Evolutionary conservation across 1,140 invertebrate genomes (phyloP).

Genomic region (Nylanderia fulva): DNA sequence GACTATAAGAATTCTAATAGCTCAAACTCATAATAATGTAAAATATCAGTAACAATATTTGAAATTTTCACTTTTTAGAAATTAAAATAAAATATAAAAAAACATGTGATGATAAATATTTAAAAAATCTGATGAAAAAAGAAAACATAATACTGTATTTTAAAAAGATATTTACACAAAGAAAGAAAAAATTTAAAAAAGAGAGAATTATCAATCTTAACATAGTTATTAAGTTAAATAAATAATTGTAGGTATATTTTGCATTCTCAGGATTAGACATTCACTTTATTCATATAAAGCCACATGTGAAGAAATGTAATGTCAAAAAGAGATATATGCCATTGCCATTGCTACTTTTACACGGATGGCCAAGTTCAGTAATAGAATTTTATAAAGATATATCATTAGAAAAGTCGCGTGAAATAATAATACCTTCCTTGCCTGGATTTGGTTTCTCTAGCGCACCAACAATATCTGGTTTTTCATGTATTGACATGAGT

Average conservation of each 20-base stretch:
- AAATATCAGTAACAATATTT: too few relatives aligned
- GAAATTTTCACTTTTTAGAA: too few relatives aligned
- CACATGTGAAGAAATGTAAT: slow-evolving; percentile 73
- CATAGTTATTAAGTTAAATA: neutral
- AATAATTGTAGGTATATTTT: neutral
- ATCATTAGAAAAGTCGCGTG: slow-evolving; percentile 87
- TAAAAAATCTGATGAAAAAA: too few relatives aligned
- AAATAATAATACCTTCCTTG: slow-evolving; percentile 91
- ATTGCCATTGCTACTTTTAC: slow-evolving; percentile 88
- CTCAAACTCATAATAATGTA: too few relatives aligned
- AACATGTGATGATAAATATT: too few relatives aligned
- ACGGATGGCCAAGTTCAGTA: slow-evolving; percentile 96
- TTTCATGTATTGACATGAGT: slow-evolving; percentile 84
- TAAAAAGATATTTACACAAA: neutral
- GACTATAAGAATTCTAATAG: too few relatives aligned
- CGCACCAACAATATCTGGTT: slow-evolving; percentile 69
- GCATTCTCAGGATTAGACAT: slow-evolving; percentile 88
- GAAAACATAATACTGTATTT: too few relatives aligned
- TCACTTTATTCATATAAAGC: slow-evolving; percentile 89
- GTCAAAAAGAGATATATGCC: slow-evolving; percentile 87
- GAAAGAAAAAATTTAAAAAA: neutral
- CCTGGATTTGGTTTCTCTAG: slow-evolving; percentile 93
- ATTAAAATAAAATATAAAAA: too few relatives aligned
- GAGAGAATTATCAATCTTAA: neutral
- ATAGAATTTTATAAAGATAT: slow-evolving; percentile 94